These are phyloP conservation scores for Aphis craccivora DNA, from an alignment of 1,140 invertebrate genomes.

Conservation along the genomic window DNA sequence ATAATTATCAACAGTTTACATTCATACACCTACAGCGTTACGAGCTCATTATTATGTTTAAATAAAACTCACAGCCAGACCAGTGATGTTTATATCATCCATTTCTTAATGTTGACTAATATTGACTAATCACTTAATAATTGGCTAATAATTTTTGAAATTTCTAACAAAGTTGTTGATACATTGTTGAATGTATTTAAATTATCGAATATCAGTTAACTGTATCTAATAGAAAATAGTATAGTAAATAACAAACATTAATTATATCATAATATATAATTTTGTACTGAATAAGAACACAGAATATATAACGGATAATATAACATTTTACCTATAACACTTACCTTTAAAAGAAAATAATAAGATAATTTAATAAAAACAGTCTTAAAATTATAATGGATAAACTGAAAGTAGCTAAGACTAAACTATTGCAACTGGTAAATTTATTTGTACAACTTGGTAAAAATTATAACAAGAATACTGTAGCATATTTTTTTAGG, in stretches of 20 bases:
- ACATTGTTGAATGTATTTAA: neutral
- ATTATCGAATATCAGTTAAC: neutral
- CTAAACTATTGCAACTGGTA: neutral
- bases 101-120: neutral
- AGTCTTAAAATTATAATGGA: neutral
- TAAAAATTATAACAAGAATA: neutral
- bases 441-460: neutral
- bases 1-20: neutral
- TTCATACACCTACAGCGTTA: accelerated
- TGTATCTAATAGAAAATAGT: neutral
- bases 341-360: neutral
- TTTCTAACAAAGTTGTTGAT: neutral
- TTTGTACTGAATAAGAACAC: neutral
- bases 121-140: neutral
- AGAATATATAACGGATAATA: neutral
- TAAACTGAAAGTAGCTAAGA: neutral
- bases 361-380: neutral
- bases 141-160: neutral
- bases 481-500: neutral
- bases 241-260: neutral
- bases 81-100: neutral
- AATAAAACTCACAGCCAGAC: neutral
- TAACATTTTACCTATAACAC: neutral
- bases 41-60: neutral
- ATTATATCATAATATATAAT: neutral